Percentiles rank a stretch among this genome's conserved stretches.
Conservation (phyloP, 1,140 invertebrate species). For the Nebria ingens region DNA sequence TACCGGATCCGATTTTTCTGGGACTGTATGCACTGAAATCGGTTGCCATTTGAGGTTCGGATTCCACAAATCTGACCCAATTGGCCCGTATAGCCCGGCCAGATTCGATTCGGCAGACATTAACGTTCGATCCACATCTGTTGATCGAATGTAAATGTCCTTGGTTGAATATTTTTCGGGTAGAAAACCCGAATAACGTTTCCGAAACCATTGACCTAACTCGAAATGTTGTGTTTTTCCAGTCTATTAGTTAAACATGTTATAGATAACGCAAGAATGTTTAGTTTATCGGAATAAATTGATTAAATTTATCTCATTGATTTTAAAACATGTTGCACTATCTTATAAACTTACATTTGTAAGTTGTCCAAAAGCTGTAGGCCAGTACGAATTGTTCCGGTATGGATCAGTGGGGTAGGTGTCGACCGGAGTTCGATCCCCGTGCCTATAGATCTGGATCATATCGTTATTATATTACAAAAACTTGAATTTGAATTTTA, state of each 20-base stretch:
- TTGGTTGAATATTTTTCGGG: conserved; percentile 38
- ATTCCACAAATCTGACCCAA: conserved; percentile 52
- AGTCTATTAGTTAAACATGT: conserved; percentile 36
- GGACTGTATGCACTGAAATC: conserved; percentile 73
- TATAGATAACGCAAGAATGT: conserved; percentile 3
- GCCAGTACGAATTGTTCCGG: conserved; percentile 55
- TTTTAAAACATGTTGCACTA: too few species aligned
- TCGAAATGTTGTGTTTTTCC: conserved; percentile 69
- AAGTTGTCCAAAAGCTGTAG: conserved; percentile 64
- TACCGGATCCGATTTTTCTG: conserved; percentile 53
- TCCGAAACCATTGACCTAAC: conserved; percentile 67
- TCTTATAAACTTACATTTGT: conserved; percentile 54
- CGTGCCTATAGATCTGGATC: conserved; percentile 50
- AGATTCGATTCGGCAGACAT: conserved; percentile 81
- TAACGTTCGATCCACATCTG: conserved; percentile 77
- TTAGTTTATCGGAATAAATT: not conserved
- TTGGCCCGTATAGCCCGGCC: conserved; percentile 67
- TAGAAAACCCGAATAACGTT: conserved; percentile 52
- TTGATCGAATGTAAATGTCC: conserved; percentile 46
- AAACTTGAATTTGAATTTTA: not conserved
- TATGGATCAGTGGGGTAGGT: conserved; percentile 72
- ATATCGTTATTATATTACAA: not conserved
- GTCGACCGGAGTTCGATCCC: conserved; percentile 66
- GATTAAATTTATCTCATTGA: conserved; percentile 13
- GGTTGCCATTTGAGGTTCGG: conserved; percentile 70